Evolutionary conservation across 2,888 invertebrate genomes (phyloP).

Genomic region (Deilephila porcellus): DNA sequence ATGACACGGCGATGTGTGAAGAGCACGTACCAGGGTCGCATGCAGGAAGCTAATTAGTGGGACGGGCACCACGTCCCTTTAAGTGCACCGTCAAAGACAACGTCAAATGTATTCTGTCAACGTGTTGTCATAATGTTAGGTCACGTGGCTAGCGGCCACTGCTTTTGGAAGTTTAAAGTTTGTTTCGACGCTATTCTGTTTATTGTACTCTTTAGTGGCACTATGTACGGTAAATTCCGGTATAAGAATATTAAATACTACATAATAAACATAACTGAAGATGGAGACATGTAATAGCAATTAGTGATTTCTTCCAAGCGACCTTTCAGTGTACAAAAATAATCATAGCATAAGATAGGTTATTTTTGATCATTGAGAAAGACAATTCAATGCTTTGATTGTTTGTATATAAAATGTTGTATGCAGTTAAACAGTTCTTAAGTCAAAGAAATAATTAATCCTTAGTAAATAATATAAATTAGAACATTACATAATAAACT

Average conservation of each 20-base stretch:
- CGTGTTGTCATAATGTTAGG: conserved; percentile 6
- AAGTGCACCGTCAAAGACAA: background rate
- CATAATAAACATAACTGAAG: background rate
- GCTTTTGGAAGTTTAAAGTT: background rate
- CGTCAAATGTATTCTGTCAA: conserved; percentile 5
- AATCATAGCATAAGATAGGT: no score
- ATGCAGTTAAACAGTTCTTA: no score
- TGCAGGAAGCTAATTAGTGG: background rate
- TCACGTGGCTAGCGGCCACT: conserved; percentile 2
- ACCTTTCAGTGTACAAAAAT: no score
- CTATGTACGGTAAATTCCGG: no score
- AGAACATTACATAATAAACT: no score
- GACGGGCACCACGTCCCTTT: background rate
- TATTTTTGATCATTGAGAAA: no score
- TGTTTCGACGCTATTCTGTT: background rate
- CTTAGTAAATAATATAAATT: no score
- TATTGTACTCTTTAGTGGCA: background rate
- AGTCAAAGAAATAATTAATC: no score
- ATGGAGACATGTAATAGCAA: no score
- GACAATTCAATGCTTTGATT: no score
- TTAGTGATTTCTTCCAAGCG: no score
- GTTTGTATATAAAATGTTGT: no score
- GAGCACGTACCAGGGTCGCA: conserved; percentile 1
- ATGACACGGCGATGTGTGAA: conserved; percentile 11
- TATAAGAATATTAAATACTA: background rate